Evolutionary conservation across 1,140 invertebrate genomes (phyloP).

Genomic region (Microplitis mediator): DNA sequence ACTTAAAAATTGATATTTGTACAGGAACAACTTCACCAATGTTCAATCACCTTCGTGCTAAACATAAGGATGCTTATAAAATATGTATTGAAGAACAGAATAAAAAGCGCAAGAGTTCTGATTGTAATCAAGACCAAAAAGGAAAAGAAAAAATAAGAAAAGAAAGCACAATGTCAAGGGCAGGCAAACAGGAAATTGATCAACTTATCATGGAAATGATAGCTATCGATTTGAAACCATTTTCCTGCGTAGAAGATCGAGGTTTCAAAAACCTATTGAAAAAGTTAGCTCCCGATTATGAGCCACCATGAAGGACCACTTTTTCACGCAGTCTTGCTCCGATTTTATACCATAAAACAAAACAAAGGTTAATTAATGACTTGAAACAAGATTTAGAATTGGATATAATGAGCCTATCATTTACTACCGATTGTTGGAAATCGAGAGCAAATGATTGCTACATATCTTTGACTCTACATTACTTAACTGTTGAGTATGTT

Average conservation of each 20-base stretch:
- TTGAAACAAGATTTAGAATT: neutral
- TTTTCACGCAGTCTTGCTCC: constrained; percentile 17
- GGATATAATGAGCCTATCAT: constrained; percentile 17
- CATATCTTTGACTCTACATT: constrained; percentile 21
- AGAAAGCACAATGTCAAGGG: neutral
- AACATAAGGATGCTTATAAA: neutral
- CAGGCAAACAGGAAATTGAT: constrained; percentile 10
- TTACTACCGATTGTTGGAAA: constrained; percentile 17
- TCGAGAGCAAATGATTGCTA: constrained; percentile 13
- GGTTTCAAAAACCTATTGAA: constrained; percentile 16
- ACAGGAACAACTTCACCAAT: constrained; percentile 15
- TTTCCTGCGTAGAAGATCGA: constrained; percentile 17
- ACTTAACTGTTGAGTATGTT: constrained; percentile 9
- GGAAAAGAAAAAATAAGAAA: neutral
- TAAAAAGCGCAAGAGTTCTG: neutral
- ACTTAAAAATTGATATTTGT: neutral
- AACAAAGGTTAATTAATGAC: neutral
- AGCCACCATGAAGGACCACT: constrained; percentile 5
- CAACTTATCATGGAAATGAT: constrained; percentile 18
- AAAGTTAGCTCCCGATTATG: constrained; percentile 15
- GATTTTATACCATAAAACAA: constrained; percentile 19
- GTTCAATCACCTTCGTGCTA: constrained; percentile 11
- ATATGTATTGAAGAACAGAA: neutral
- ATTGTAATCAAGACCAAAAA: neutral
- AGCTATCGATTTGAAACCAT: constrained; percentile 15